Conservation (phyloP, 2,113 vertebrate genomes). For the Antigone vipio region DNA sequence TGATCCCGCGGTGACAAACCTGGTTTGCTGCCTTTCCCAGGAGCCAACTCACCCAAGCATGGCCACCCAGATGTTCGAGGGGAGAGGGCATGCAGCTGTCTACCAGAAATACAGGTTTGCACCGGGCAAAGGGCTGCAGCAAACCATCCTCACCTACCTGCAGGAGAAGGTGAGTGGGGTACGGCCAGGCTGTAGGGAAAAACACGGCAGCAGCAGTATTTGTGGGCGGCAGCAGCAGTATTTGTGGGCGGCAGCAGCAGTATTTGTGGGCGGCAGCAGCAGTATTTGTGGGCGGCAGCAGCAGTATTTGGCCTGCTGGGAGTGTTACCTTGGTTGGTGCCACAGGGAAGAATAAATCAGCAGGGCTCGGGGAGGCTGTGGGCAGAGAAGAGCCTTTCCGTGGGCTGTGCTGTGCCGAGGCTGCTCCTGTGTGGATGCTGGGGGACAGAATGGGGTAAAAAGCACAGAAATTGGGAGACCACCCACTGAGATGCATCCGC, state of each 20-base stretch:
- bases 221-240: too few species aligned
- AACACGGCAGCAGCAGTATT: too few species aligned
- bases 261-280: too few species aligned
- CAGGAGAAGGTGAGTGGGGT: constrained; percentile 70
- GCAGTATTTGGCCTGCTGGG: background rate
- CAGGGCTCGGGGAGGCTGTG: background rate
- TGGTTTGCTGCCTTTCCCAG: background rate
- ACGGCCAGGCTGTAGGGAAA: background rate
- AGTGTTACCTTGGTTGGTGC: background rate
- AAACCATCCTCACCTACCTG: constrained; percentile 75
- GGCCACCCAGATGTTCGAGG: constrained; percentile 78
- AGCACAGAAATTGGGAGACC: background rate
- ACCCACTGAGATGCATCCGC: fast-evolving
- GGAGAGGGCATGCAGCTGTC: constrained; percentile 70
- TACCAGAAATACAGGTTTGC: constrained; percentile 80
- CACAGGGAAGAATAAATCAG: background rate
- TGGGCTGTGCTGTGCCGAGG: fast-evolving
- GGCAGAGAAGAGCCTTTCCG: background rate
- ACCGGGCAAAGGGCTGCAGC: constrained; percentile 67
- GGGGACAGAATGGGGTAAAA: background rate
- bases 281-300: too few species aligned
- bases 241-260: too few species aligned
- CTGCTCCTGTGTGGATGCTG: background rate
- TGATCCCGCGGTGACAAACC: background rate
- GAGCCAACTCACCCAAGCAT: constrained; percentile 9